Percentiles rank a stretch among this genome's conserved stretches.
Evolutionary conservation across 2,797 vertebrate genomes (phyloP).

Genomic region (Salmo trutta): DNA sequence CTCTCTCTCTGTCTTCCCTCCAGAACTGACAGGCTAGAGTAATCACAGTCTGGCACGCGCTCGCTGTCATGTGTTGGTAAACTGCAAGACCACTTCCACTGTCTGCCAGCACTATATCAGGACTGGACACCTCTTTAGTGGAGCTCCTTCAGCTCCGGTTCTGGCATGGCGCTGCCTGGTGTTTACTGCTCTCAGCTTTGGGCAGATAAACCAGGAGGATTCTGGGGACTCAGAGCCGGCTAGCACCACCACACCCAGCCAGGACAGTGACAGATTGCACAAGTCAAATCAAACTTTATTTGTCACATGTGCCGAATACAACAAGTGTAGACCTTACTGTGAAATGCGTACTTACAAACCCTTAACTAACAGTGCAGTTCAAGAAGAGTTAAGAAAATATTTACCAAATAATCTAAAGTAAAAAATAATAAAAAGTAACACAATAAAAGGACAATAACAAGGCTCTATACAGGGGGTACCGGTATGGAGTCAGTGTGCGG

Average conservation of each 20-base stretch:
- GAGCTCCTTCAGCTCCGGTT: background rate
- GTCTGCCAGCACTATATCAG: background rate
- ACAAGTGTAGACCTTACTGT: no score
- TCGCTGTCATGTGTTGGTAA: background rate
- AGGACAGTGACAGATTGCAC: background rate
- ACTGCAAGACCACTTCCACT: background rate
- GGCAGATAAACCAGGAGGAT: background rate
- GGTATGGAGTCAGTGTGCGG: no score
- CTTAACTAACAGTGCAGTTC: no score
- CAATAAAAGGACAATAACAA: no score
- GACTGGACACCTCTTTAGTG: background rate
- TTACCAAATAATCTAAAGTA: no score
- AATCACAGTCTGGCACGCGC: background rate
- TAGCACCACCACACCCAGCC: background rate
- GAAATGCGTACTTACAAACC: no score
- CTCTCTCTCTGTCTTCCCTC: background rate
- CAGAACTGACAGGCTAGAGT: background rate
- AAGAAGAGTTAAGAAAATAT: no score
- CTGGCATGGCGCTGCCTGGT: background rate
- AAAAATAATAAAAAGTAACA: no score
- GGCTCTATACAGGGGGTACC: no score
- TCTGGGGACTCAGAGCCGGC: background rate
- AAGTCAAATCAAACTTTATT: background rate
- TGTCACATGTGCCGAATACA: no score
- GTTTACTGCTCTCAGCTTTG: background rate